phyloP scores from a whole-genome alignment of 2,888 invertebrate species.

The Cacoxenus indagator region DNA sequence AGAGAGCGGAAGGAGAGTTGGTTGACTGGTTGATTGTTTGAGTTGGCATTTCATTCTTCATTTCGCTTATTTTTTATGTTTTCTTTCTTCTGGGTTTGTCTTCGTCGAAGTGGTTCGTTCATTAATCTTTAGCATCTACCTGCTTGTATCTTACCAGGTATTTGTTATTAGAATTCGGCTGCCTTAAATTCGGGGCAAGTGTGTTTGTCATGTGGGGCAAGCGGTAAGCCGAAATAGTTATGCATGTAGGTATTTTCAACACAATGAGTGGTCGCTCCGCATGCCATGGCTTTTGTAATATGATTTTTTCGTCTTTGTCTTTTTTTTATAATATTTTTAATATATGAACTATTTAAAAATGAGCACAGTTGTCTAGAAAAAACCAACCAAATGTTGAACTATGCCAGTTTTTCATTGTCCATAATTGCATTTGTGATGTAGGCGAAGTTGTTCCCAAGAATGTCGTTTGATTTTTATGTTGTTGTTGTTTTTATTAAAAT shows the following conservation, averaged over 20 bases:
- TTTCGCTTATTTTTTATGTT: neutral
- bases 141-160: slow-evolving; percentile 48
- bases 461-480: slow-evolving; percentile 4
- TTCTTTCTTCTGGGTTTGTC: neutral
- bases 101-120: slow-evolving; percentile 51
- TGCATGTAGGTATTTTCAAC: slow-evolving; percentile 12
- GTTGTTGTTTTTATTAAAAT: neutral
- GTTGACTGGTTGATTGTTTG: neutral
- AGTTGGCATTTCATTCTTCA: slow-evolving; percentile 11
- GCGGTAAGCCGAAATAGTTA: neutral
- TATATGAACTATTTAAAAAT: slow-evolving; percentile 12
- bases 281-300: neutral
- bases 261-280: slow-evolving; percentile 14
- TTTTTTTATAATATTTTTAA: too few relatives aligned
- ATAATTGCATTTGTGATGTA: slow-evolving; percentile 24
- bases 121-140: slow-evolving; percentile 61
- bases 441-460: slow-evolving; percentile 14
- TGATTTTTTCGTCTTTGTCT: too few relatives aligned
- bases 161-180: slow-evolving; percentile 41
- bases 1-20: neutral
- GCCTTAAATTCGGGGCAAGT: neutral
- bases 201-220: neutral
- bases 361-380: neutral
- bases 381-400: neutral
- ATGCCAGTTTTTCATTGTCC: slow-evolving; percentile 23